Evolutionary conservation across 37 sponge, comb jelly and placozoan species (phyloP), one percentile per base, ranked within the genome.

Genomic region (Dysidea cf. avara): DNA sequence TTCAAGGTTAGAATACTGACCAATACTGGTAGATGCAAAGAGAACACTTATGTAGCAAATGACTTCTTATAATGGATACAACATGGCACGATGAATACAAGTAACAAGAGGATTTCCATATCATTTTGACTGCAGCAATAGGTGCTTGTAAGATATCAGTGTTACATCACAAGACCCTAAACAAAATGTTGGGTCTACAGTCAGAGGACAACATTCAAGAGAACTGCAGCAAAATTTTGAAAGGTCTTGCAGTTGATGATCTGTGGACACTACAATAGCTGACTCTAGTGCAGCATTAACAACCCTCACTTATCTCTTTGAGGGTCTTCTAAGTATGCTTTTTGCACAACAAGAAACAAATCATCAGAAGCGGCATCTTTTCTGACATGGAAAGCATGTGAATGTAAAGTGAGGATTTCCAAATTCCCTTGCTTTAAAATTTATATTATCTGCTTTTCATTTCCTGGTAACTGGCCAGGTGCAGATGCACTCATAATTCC

Each of bases 81-180:
- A 54, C 20, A 48, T 51, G 76, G 65, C 2, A 64, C 65, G 18
- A 76, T 14, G 22, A 76, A 48, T 29, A 83, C 55, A n/a, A n/a
- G n/a, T n/a, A n/a, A n/a, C n/a, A 39, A 71, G 84, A 31, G 77
- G 61, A 11, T 56, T 54, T 51, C 66, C 55, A 61, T 36, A 72
- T 34, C 84, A 30, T 43, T 76, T 69, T 3, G 84, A 55, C 21
- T 76, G 60, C 16, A 83, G 49, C 17, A 83, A 65, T 2, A 69
- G 77, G 25, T 83, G 84, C 29, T 71, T 53, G 17, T 58, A 76
- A 25, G 84, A 75, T 54, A 76, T 83, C 2, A 54, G 39, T 2
- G 77, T 83, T 9, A 83, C 84, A 61, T 83, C 76, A 64, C 75
- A 83, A 61, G 75, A 76, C 1, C 84, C 77, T 7, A 83, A 56